Percentiles rank a stretch among this genome's conserved stretches.
Evolutionary conservation across 2,113 vertebrate species (phyloP).

Genomic region (Xiphophorus hellerii): DNA sequence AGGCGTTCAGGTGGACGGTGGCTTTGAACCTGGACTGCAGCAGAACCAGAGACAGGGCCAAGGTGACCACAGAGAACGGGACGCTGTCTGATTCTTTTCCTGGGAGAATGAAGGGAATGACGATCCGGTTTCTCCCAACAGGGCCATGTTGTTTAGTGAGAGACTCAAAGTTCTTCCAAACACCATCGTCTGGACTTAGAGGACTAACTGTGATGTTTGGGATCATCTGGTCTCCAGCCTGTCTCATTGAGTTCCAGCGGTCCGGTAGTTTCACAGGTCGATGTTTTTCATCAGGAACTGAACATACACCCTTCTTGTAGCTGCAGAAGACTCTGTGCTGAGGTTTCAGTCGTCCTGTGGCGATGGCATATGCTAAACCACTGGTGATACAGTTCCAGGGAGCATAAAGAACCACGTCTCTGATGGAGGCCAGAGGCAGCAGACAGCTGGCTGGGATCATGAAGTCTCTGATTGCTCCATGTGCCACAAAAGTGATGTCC

Average conservation of each 20-base stretch:
- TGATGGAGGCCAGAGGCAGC: slow-evolving; percentile 13
- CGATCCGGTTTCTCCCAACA: background rate
- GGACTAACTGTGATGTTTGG: slow-evolving; percentile 18
- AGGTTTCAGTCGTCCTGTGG: background rate
- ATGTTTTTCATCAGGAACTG: background rate
- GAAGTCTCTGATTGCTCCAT: background rate
- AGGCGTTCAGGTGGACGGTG: background rate
- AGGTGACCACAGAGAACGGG: slow-evolving; percentile 10
- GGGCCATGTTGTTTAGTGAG: background rate
- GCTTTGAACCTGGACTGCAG: slow-evolving; percentile 10
- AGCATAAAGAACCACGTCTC: background rate
- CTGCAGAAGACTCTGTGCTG: background rate
- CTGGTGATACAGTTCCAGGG: slow-evolving; percentile 2
- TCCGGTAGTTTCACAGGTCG: background rate
- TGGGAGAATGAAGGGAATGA: accelerated
- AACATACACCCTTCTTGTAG: background rate
- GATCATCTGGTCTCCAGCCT: background rate
- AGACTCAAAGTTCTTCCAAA: accelerated
- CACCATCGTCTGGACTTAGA: accelerated
- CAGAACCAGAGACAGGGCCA: slow-evolving; percentile 18
- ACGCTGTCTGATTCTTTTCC: background rate
- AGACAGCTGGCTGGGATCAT: slow-evolving; percentile 20
- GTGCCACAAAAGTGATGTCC: background rate
- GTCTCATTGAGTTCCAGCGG: slow-evolving; percentile 22
- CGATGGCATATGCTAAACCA: background rate